These are phyloP conservation scores for Hippopotamus amphibius DNA, from an alignment of 2,113 vertebrate species.

Conservation along the genomic window DNA sequence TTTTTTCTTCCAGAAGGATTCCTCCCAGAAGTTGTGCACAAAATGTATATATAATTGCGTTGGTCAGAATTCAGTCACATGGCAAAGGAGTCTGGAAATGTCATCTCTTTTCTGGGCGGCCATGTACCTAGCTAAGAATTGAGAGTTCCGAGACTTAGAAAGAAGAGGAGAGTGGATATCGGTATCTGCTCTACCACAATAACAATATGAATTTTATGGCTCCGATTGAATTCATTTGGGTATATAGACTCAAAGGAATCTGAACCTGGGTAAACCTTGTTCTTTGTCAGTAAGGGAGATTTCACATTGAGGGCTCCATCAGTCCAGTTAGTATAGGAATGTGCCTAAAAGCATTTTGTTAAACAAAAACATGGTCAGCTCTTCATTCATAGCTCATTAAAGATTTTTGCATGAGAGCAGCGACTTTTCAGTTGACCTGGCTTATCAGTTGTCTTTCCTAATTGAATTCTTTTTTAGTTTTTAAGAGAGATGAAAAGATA, in stretches of 20 bases:
- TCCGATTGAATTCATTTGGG: conserved; percentile 41
- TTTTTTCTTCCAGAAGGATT: neutral
- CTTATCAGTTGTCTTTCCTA: conserved; percentile 49
- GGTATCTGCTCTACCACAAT: neutral
- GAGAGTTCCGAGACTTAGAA: neutral
- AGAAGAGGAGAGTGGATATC: neutral
- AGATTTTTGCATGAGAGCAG: conserved; percentile 53
- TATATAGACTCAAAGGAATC: neutral
- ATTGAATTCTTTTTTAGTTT: conserved; percentile 17
- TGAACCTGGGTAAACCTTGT: conserved; percentile 13
- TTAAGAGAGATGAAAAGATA: conserved; percentile 23
- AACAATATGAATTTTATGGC: neutral
- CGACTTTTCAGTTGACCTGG: neutral
- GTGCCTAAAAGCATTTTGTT: conserved; percentile 1
- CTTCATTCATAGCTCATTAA: conserved; percentile 1
- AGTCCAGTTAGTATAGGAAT: neutral
- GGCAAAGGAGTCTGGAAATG: conserved; percentile 1
- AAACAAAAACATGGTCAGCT: neutral
- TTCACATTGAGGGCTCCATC: neutral
- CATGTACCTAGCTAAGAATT: neutral
- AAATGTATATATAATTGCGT: neutral
- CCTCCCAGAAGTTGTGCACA: neutral
- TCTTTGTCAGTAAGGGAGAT: neutral
- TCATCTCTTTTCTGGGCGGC: conserved; percentile 6
- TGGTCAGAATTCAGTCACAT: neutral